A percentile compares a stretch with the other conserved stretches of the same genome.
Conservation (phyloP, 2,113 vertebrate species). For the Chaetops frenatus region DNA sequence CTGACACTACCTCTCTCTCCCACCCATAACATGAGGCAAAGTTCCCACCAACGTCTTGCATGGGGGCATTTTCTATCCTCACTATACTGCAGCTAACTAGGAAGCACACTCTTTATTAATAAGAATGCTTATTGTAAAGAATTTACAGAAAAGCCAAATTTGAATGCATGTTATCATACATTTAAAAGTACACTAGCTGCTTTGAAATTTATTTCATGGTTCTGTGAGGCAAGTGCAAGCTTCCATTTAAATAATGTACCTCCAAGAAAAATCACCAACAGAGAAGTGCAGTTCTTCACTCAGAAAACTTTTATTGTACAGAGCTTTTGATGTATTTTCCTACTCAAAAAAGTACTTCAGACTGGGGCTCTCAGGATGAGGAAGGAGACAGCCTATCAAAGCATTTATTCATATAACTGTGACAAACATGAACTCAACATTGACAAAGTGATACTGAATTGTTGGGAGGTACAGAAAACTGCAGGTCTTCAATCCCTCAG, state of each 20-base stretch:
- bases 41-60: not conserved
- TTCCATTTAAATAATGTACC: not conserved
- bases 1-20: not conserved
- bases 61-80: not conserved
- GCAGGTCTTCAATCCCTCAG: not conserved
- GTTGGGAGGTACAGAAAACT: not conserved
- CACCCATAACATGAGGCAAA: rapidly evolving
- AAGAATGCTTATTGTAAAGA: not conserved
- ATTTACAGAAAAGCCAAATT: not conserved
- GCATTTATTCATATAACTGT: not conserved
- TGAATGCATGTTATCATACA: not conserved
- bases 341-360: not conserved
- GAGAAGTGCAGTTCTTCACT: not conserved
- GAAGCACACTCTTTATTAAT: not conserved
- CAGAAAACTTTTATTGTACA: not conserved
- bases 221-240: not conserved
- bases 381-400: not conserved
- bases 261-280: not conserved
- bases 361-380: not conserved
- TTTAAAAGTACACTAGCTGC: not conserved
- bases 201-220: not conserved
- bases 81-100: not conserved
- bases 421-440: not conserved
- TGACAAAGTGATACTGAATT: not conserved
- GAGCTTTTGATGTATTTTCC: not conserved